Evolutionary conservation across 2,888 invertebrate genomes (phyloP).

Genomic region (Tenthredo notha): DNA sequence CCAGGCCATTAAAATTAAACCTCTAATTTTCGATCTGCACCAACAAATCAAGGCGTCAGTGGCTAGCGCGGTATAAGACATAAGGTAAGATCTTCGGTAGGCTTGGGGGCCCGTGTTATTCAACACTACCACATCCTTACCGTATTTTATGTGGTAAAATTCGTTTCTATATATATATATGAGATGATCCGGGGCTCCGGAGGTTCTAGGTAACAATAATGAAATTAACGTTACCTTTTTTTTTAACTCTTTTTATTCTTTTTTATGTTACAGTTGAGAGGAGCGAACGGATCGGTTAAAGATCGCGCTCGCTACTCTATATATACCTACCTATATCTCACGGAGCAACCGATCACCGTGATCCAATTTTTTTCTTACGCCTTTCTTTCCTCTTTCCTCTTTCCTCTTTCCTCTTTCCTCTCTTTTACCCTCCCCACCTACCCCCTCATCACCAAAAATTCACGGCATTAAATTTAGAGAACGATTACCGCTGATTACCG

Average conservation of each 20-base stretch:
- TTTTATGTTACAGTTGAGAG: slow-evolving; percentile 21
- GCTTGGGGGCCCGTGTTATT: slow-evolving; percentile 3
- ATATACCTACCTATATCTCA: slow-evolving; percentile 30
- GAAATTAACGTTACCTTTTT: background rate
- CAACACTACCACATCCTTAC: background rate
- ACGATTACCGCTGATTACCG: slow-evolving; percentile 50
- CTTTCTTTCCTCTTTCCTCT: background rate
- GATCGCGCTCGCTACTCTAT: background rate
- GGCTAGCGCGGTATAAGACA: background rate
- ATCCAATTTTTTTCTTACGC: slow-evolving; percentile 44
- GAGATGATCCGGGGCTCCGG: background rate
- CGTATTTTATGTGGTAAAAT: background rate
- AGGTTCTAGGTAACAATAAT: slow-evolving; percentile 42
- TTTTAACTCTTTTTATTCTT: no score
- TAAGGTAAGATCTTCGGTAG: slow-evolving; percentile 9
- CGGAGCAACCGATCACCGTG: slow-evolving; percentile 33
- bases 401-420: background rate
- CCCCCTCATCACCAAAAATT: background rate
- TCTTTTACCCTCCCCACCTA: no score
- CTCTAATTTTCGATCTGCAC: slow-evolving; percentile 58
- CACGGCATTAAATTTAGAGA: slow-evolving; percentile 26
- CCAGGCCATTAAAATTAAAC: slow-evolving; percentile 59
- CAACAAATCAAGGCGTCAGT: slow-evolving; percentile 52
- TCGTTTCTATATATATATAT: background rate
- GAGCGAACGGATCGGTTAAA: slow-evolving; percentile 22